A percentile compares a stretch with the other conserved stretches of the same genome.
These are phyloP conservation scores for Arnoldichthys spilopterus DNA, from an alignment of 2,797 vertebrate species.

Conservation along the genomic window DNA sequence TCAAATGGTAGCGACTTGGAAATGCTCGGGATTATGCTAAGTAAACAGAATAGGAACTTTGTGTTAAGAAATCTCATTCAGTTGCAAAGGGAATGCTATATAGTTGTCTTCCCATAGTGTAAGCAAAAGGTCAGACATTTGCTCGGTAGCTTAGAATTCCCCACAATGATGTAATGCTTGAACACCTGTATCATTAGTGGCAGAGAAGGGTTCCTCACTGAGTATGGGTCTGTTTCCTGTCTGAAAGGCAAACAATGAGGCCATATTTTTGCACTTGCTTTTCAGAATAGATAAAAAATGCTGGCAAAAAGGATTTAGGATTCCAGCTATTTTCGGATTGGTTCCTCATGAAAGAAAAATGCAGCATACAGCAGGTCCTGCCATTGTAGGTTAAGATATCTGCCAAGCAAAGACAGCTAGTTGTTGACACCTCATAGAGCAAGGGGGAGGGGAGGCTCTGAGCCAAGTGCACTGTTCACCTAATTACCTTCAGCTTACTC, in stretches of 20 bases:
- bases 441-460: background rate
- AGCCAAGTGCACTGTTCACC: constrained; percentile 49
- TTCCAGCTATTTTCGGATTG: background rate
- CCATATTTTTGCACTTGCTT: background rate
- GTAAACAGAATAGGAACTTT: background rate
- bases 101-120: constrained; percentile 5
- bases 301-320: background rate
- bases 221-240: constrained; percentile 40
- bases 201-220: background rate
- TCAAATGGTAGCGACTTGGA: background rate
- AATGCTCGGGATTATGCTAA: background rate
- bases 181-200: constrained; percentile 46
- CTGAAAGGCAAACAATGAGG: constrained; percentile 29
- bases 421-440: constrained; percentile 61
- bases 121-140: constrained; percentile 12
- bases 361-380: constrained; percentile 2
- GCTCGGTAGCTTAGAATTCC: constrained; percentile 4
- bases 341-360: constrained; percentile 7
- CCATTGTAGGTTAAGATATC: constrained; percentile 41
- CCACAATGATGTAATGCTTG: constrained; percentile 35
- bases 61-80: background rate
- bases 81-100: background rate
- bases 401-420: constrained; percentile 51
- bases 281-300: background rate
- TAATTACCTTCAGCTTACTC: constrained; percentile 57